Conservation (phyloP, 53 echinoderm and acorn worm species). For the Henricia sp. region DNA sequence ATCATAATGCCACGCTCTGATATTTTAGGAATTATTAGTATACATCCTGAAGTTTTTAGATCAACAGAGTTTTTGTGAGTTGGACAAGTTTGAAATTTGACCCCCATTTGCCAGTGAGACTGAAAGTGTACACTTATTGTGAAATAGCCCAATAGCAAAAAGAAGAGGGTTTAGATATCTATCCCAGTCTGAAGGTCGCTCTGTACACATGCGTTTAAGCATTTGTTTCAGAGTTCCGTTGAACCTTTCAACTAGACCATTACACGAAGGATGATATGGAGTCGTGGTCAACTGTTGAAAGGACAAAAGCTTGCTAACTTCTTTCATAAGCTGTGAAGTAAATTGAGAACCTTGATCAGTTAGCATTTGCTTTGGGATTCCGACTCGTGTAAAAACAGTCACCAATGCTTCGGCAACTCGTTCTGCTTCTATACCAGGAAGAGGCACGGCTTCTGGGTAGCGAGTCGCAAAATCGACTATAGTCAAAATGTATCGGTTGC, state of each 20-base stretch:
- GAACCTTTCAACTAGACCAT: constrained; percentile 54
- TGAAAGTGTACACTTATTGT: too few relatives aligned
- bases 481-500: constrained; percentile 53
- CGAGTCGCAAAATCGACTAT: constrained; percentile 61
- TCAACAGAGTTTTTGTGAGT: too few relatives aligned
- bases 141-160: constrained; percentile 43
- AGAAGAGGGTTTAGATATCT: constrained; percentile 23
- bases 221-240: constrained; percentile 55
- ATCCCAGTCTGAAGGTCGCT: too few relatives aligned
- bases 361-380: constrained; percentile 28
- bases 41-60: too few relatives aligned
- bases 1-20: too few relatives aligned
- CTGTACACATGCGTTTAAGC: too few relatives aligned
- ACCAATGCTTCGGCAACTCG: constrained; percentile 58
- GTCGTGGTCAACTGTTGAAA: constrained; percentile 7
- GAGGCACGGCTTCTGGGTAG: too few relatives aligned
- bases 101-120: too few relatives aligned
- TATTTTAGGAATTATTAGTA: too few relatives aligned
- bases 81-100: too few relatives aligned
- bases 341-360: too few relatives aligned
- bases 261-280: too few relatives aligned
- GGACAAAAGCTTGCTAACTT: constrained; percentile 45
- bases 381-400: constrained; percentile 44
- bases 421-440: constrained; percentile 53
- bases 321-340: constrained; percentile 59